A percentile compares a stretch with the other conserved stretches of the same genome.
Evolutionary conservation across 2,113 vertebrate genomes (phyloP).

Genomic region (Naja naja): DNA sequence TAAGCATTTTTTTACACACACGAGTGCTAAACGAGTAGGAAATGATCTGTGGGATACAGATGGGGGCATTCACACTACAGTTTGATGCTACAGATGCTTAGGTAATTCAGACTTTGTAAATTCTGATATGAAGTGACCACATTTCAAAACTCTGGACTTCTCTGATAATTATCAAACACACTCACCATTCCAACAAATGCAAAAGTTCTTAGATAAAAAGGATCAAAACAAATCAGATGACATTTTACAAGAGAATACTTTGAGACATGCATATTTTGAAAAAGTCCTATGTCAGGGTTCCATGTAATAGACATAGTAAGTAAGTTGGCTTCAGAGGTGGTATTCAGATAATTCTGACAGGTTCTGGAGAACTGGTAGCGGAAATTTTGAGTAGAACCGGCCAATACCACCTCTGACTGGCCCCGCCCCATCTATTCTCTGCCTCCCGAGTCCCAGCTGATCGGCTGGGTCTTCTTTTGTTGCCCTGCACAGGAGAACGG

Average conservation of each 20-base stretch:
- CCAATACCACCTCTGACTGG: too few species aligned
- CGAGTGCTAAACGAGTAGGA: not conserved
- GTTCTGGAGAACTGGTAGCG: too few species aligned
- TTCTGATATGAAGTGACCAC: not conserved
- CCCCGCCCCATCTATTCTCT: too few species aligned
- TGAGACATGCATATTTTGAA: not conserved
- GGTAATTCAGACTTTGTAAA: not conserved
- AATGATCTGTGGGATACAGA: not conserved
- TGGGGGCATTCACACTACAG: not conserved
- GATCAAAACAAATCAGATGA: not conserved
- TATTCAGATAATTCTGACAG: too few species aligned
- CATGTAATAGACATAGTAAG: too few species aligned
- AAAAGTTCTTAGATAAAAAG: not conserved
- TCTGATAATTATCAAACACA: not conserved
- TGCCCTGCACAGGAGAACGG: too few species aligned
- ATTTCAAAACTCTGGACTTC: not conserved
- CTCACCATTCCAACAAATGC: not conserved
- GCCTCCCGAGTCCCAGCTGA: too few species aligned
- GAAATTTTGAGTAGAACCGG: too few species aligned
- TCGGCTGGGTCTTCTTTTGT: too few species aligned
- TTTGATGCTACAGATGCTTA: not conserved
- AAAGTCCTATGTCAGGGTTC: not conserved
- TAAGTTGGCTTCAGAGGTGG: too few species aligned
- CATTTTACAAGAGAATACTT: not conserved
- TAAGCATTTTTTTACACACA: not conserved